Percentiles rank a stretch among this genome's conserved stretches.
Conservation (phyloP, 1,140 invertebrate genomes). For the Bactericera cockerelli region DNA sequence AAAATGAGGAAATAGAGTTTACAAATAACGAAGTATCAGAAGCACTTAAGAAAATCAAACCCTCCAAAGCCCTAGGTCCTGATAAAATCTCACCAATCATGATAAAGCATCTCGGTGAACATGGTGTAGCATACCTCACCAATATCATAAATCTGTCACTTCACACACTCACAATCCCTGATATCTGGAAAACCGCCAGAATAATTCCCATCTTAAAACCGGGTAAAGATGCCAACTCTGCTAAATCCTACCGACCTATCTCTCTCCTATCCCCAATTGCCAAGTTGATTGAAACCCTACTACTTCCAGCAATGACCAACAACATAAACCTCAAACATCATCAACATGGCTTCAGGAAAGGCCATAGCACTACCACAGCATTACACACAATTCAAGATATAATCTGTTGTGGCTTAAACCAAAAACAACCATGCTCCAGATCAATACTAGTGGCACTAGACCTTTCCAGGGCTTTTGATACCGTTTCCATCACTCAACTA, state of each 20-base stretch:
- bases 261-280: slow-evolving; percentile 7
- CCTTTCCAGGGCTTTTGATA: background rate
- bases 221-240: slow-evolving; percentile 2
- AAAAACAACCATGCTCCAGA: slow-evolving; percentile 1
- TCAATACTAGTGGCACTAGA: slow-evolving; percentile 1
- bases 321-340: background rate
- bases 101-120: slow-evolving; percentile 9
- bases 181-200: slow-evolving; percentile 9
- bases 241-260: slow-evolving; percentile 10
- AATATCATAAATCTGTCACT: slow-evolving; percentile 7
- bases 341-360: slow-evolving; percentile 9
- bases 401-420: slow-evolving; percentile 4
- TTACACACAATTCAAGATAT: background rate
- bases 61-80: slow-evolving; percentile 10
- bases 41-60: slow-evolving; percentile 1
- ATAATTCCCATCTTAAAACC: slow-evolving; percentile 10
- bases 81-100: slow-evolving; percentile 11
- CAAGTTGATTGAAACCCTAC: slow-evolving; percentile 1
- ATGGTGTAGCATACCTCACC: slow-evolving; percentile 8
- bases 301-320: slow-evolving; percentile 2
- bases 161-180: background rate
- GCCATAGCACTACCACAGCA: background rate
- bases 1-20: background rate
- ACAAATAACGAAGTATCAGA: background rate
- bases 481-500: slow-evolving; percentile 5